Conservation (phyloP, 2,888 invertebrate genomes). For the Ennomos fuscantarius region DNA sequence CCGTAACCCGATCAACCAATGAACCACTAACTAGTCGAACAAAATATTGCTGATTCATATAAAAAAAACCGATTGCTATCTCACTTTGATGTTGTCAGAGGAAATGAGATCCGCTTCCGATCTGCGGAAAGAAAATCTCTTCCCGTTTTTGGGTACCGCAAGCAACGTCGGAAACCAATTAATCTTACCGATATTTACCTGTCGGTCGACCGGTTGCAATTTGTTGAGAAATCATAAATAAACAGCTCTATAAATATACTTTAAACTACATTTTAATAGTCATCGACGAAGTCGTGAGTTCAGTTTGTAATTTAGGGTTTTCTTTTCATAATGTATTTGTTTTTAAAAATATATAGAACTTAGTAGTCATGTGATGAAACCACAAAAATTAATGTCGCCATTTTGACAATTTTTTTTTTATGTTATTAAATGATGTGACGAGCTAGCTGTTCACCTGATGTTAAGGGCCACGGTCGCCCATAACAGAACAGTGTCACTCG, state of each 20-base stretch:
- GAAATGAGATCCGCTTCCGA: slow-evolving; percentile 84
- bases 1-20: slow-evolving; percentile 52
- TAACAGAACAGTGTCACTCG: too few relatives aligned
- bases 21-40: slow-evolving; percentile 69
- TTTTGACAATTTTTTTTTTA: too few relatives aligned
- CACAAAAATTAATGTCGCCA: too few relatives aligned
- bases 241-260: background rate
- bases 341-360: too few relatives aligned
- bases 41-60: slow-evolving; percentile 82
- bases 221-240: slow-evolving; percentile 19
- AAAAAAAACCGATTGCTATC: slow-evolving; percentile 81
- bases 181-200: slow-evolving; percentile 67
- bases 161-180: slow-evolving; percentile 60
- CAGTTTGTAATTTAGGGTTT: too few relatives aligned
- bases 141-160: slow-evolving; percentile 71
- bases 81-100: slow-evolving; percentile 84
- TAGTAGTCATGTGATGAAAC: too few relatives aligned
- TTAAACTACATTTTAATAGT: too few relatives aligned
- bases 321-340: too few relatives aligned
- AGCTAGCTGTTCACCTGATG: too few relatives aligned
- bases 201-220: slow-evolving; percentile 42
- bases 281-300: too few relatives aligned
- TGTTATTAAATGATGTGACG: too few relatives aligned
- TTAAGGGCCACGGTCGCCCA: too few relatives aligned
- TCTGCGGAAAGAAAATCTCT: slow-evolving; percentile 81